Evolutionary conservation across 1,140 invertebrate species (phyloP).

Genomic region (Centruroides sculpturatus): DNA sequence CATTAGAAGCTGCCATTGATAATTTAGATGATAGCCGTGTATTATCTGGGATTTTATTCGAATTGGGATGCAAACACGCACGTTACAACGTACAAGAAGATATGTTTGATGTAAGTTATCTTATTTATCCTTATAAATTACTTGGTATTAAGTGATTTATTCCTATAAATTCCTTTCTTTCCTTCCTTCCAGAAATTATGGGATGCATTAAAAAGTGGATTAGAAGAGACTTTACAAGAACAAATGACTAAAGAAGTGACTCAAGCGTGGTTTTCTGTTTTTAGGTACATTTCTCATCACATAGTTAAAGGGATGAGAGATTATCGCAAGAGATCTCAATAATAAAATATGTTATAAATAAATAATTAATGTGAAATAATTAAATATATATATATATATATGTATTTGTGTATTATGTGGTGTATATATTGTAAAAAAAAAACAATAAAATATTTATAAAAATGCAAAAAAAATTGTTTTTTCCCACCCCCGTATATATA

Average conservation of each 20-base stretch:
- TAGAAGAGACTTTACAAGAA: background rate
- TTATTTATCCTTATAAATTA: background rate
- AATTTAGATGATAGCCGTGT: conserved; percentile 1
- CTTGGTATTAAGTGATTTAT: background rate
- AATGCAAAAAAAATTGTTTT: too few species aligned
- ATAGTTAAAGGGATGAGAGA: background rate
- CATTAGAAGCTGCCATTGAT: conserved; percentile 4
- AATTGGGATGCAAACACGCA: conserved; percentile 3
- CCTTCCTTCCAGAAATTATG: conserved; percentile 2
- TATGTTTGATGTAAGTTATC: conserved; percentile 2
- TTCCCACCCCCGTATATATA: too few species aligned
- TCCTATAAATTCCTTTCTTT: background rate
- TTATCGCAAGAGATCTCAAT: background rate
- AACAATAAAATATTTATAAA: too few species aligned
- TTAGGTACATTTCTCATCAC: background rate
- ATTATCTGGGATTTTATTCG: background rate
- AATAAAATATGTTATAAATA: too few species aligned
- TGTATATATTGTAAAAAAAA: too few species aligned
- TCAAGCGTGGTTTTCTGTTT: conserved; percentile 1
- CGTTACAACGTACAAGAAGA: conserved; percentile 2
- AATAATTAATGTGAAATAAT: too few species aligned
- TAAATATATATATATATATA: too few species aligned
- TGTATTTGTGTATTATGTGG: too few species aligned
- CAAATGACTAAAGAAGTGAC: background rate
- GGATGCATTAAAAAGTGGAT: background rate